Evolutionary conservation across 2,888 invertebrate species (phyloP), one percentile per base, ranked within the genome.

Genomic region (Mythimna loreyi): DNA sequence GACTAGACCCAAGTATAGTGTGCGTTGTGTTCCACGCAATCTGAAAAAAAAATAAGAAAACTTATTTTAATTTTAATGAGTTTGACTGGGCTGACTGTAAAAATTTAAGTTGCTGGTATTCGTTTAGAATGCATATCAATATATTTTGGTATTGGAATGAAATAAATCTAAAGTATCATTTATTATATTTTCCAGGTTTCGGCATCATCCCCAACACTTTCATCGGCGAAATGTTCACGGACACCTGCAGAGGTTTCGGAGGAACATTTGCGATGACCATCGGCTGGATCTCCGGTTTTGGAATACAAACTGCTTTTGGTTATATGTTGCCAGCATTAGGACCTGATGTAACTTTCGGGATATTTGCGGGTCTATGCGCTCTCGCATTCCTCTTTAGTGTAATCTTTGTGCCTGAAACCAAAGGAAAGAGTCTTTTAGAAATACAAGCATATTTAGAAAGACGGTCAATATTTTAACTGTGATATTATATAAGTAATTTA

Each of bases 201-300:
- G 87, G 85, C 3, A 87, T 85, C 1, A 88, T 90, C 25, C 90
- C 90, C 3, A 86, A 84, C 33, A 85, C 88, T 0, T 83, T 90
- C 6, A 84, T 86, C 0, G 88, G 89, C 0, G 90, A 90, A 52
- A 87, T 90, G 89, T 90, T 89, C 67, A 72, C 85, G 2, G 76
- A 85, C 0, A 89, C 88, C 25, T 49, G 49, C 49, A 49, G 49
- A 49, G 75, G 86, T 0, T 85, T 84, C 16, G 89, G 89, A 0
- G 89, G 89, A 0, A 85, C 88, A 5, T 85, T 89, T 36, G 87
- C 89, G 0, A 60, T 86, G 21, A 86, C 85, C 7, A n/a, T 61
- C 5, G 62, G 43, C 21, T 89, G 87, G 88, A 52, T 87, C 0
- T 80, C 87, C 0, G 90, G 90, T 3, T 89, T 90, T 36, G 84